These are phyloP conservation scores for Trichogramma dendrolimi DNA, from an alignment of 2,888 invertebrate species.

Conservation along the genomic window DNA sequence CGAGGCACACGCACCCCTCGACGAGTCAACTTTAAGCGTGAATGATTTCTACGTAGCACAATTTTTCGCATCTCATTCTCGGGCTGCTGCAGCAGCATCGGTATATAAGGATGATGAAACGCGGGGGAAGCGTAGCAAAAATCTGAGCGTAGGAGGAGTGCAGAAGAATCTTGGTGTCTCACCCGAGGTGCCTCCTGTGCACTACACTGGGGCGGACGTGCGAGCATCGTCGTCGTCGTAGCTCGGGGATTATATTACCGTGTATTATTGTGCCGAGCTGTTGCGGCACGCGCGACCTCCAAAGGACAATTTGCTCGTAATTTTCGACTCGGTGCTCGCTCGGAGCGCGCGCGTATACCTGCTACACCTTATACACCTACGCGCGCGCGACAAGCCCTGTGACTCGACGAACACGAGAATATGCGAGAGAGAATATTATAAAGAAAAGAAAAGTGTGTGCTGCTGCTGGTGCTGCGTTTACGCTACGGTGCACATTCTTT, in stretches of 20 bases:
- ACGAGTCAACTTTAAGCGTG: no score
- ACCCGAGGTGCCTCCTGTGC: not conserved
- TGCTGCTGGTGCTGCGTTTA: slow-evolving; percentile 15
- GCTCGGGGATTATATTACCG: slow-evolving; percentile 30
- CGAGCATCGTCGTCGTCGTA: not conserved
- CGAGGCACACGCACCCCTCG: no score
- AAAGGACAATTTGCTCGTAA: slow-evolving; percentile 23
- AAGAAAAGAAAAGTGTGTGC: slow-evolving; percentile 3
- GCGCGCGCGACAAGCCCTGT: no score
- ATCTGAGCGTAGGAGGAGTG: no score
- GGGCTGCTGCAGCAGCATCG: no score
- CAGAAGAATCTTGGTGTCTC: not conserved
- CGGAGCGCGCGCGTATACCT: not conserved
- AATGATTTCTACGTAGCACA: no score
- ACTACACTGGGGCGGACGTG: not conserved
- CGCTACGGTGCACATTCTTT: slow-evolving; percentile 37
- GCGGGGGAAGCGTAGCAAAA: no score
- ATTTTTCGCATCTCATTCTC: no score
- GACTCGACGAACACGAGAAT: no score
- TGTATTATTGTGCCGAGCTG: slow-evolving; percentile 6
- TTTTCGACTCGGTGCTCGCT: slow-evolving; percentile 15
- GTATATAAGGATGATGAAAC: no score
- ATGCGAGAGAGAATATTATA: not conserved
- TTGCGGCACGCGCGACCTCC: slow-evolving; percentile 4
- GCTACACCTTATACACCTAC: no score